Base-by-base conservation (phyloP, 2,888 invertebrate genomes). In the Criorhina ranunculi region DNA sequence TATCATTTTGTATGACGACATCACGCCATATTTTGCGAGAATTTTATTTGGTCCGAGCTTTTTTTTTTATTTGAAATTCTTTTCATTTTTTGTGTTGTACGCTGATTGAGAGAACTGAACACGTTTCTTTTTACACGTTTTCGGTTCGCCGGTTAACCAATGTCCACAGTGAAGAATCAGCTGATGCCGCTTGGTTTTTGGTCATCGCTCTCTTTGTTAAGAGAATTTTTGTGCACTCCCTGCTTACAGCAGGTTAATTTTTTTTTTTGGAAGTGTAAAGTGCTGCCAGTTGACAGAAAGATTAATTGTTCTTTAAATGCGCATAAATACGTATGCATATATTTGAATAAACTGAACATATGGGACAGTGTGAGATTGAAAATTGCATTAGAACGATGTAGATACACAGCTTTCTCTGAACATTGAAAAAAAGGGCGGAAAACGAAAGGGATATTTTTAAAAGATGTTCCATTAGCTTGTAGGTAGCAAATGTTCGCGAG, bases 1-100 rank as follows among this genome's bases (percentile, higher is more conserved):
- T 17, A 49, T 35, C 51, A 17, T 2, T 17, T 44, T 24, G 53
- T 2, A 15, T 33, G 59, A 29, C 60, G 53, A 53, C 24, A 77
- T 77, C 77, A 77, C 77, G 77, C 77, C 77, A 77, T 29, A 49
- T 67, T 67, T 69, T 67, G 37, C 51, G n/a, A 33, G 31, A 51
- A 24, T 24, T 53, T 49, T 40, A 46, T 11, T 29, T 49, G 11
- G 7, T 60, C 5, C 6, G 9, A n/a, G 11, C n/a, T 31, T 55
- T 19, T 40, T 31, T 24, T 67, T 33, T 2, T n/a, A n/a, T n/a
- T n/a, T n/a, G n/a, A 7, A 4, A 29, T 19, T 49, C 49, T 9
- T 19, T 31, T 7, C 40, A 9, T 0, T 31, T 40, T 42, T 19
- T 46, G 0, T 24, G 9, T 46, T 12, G 12, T 24, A 5, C 35